These are phyloP conservation scores for Drosophila nigricruria DNA, from an alignment of 2,888 invertebrate species.

Conservation along the genomic window DNA sequence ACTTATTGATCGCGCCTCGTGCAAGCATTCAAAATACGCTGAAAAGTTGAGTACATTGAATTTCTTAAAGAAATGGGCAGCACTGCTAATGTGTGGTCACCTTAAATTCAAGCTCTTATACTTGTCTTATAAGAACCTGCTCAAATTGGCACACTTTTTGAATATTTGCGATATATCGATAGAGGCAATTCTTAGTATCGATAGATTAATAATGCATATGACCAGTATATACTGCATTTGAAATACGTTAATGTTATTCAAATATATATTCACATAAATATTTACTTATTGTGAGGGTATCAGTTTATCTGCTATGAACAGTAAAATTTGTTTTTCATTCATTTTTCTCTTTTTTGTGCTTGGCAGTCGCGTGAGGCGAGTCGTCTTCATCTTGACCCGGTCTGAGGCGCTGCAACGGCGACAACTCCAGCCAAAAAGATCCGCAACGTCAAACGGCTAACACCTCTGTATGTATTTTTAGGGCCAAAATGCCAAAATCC, in stretches of 20 bases:
- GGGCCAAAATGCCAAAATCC: constrained; percentile 74
- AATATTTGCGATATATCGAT: neutral
- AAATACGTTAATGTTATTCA: neutral
- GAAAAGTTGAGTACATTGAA: neutral
- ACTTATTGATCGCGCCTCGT: constrained; percentile 45
- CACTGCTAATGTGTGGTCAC: neutral
- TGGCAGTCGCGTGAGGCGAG: constrained; percentile 50
- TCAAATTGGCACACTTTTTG: neutral
- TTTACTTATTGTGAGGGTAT: constrained; percentile 11
- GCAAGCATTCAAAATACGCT: constrained; percentile 28
- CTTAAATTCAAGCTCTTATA: neutral
- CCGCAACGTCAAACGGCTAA: constrained; percentile 63
- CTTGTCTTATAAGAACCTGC: neutral
- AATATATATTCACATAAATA: neutral
- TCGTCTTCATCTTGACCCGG: constrained; percentile 58
- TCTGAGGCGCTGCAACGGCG: constrained; percentile 47
- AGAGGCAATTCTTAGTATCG: neutral
- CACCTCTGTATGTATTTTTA: constrained; percentile 67
- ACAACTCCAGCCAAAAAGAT: constrained; percentile 55
- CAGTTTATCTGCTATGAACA: neutral
- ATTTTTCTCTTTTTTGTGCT: constrained; percentile 29
- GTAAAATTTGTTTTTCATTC: constrained; percentile 14
- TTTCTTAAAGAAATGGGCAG: neutral
- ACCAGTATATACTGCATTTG: neutral
- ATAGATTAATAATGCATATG: neutral